Conservation (phyloP, 2,888 invertebrate species). For the Xanthia icteritia region DNA sequence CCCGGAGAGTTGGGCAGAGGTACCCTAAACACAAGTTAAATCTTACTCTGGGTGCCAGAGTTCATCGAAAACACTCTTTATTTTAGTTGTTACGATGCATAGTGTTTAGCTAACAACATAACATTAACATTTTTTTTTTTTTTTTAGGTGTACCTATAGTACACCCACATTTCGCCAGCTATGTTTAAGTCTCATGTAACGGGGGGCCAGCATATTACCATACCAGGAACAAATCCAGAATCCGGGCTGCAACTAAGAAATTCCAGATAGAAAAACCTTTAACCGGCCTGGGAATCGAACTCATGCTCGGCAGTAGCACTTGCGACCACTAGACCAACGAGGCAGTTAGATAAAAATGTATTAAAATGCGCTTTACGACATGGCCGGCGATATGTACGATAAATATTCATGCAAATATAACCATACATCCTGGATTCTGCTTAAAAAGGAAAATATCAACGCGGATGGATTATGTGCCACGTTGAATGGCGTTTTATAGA, state of each 20-base stretch:
- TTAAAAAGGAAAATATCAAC: slow-evolving; percentile 88
- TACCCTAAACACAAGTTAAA: too few species aligned
- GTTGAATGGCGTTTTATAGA: slow-evolving; percentile 59
- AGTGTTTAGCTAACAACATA: too few species aligned
- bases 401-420: slow-evolving; percentile 88
- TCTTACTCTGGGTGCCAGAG: too few species aligned
- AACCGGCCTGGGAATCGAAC: background rate
- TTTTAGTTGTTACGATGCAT: too few species aligned
- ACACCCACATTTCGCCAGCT: background rate
- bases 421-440: slow-evolving; percentile 88
- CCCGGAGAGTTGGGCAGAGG: too few species aligned
- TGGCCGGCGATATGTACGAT: slow-evolving; percentile 82
- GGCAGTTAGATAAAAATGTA: slow-evolving; percentile 84
- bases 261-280: background rate
- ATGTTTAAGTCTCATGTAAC: background rate
- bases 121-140: too few species aligned
- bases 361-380: slow-evolving; percentile 87
- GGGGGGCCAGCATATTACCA: background rate
- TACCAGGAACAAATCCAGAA: background rate
- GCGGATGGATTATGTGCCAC: slow-evolving; percentile 82
- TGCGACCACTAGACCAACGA: background rate
- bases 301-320: background rate
- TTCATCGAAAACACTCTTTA: too few species aligned
- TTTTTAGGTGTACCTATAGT: background rate
- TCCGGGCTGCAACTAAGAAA: too few species aligned